Conservation (phyloP, 2,797 vertebrate species). For the Tolypeutes matacus region DNA sequence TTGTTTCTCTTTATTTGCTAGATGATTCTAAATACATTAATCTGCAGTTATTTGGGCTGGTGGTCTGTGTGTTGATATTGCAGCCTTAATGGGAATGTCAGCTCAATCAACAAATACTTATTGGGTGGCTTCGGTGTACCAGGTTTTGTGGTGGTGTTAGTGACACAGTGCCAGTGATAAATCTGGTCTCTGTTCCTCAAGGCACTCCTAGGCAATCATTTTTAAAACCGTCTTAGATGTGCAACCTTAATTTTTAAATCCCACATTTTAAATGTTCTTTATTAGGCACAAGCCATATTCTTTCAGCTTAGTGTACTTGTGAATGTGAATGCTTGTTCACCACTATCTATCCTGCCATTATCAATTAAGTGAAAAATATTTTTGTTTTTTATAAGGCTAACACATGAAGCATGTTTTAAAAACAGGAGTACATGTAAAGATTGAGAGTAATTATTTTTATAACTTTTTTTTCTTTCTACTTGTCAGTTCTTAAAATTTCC, state of each 20-base stretch:
- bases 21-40: constrained; percentile 66
- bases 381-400: constrained; percentile 21
- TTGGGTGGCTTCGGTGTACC: neutral
- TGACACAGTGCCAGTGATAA: neutral
- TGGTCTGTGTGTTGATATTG: constrained; percentile 47
- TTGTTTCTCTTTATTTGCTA: constrained; percentile 51
- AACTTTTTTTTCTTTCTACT: neutral
- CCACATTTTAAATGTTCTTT: constrained; percentile 18
- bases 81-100: constrained; percentile 46
- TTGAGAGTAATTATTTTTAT: neutral
- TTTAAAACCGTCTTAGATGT: neutral
- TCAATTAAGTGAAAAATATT: constrained; percentile 50
- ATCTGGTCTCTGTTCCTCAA: neutral
- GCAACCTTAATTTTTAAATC: neutral
- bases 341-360: neutral
- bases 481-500: constrained; percentile 22
- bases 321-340: neutral
- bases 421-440: neutral
- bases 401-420: constrained; percentile 37
- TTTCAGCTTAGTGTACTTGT: neutral
- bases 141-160: neutral
- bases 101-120: constrained; percentile 5
- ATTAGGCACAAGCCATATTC: constrained; percentile 54
- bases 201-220: neutral
- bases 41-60: constrained; percentile 10